A percentile compares a stretch with the other conserved stretches of the same genome.
These are phyloP conservation scores for Mycteria americana DNA, from an alignment of 2,797 vertebrate genomes.

Conservation along the genomic window DNA sequence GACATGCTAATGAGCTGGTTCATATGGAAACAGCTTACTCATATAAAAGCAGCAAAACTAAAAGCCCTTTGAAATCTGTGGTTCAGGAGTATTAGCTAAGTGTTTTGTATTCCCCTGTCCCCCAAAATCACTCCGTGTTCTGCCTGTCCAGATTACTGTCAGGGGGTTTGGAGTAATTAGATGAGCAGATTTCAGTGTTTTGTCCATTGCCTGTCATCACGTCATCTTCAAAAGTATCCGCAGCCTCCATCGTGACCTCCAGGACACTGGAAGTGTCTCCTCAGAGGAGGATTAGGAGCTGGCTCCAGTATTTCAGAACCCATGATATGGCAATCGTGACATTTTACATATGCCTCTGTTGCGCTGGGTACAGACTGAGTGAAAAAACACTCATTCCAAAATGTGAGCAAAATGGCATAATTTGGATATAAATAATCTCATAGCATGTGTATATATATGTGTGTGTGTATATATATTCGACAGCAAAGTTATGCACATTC, in stretches of 20 bases:
- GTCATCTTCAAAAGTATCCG: neutral
- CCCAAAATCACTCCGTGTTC: neutral
- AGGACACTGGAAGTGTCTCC: neutral
- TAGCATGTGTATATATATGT: fast-evolving
- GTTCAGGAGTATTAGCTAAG: neutral
- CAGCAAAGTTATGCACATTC: neutral
- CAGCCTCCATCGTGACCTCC: neutral
- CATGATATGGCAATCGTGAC: fast-evolving
- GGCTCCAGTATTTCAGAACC: neutral
- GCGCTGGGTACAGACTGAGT: neutral
- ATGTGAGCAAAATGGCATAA: neutral
- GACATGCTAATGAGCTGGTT: slow-evolving; percentile 10
- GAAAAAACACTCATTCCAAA: neutral
- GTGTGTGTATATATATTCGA: neutral
- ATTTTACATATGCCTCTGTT: neutral
- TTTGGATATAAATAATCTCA: neutral
- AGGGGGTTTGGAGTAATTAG: neutral
- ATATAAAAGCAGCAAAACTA: neutral
- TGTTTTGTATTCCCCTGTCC: neutral
- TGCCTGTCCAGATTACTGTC: neutral
- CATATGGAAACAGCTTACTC: neutral
- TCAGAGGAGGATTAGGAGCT: neutral
- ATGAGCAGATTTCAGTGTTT: neutral
- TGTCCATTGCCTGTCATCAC: neutral
- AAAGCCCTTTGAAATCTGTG: neutral